A percentile compares a stretch with the other conserved stretches of the same genome.
Evolutionary conservation across 2,797 vertebrate species (phyloP).

Genomic region (Cossypha heuglini): DNA sequence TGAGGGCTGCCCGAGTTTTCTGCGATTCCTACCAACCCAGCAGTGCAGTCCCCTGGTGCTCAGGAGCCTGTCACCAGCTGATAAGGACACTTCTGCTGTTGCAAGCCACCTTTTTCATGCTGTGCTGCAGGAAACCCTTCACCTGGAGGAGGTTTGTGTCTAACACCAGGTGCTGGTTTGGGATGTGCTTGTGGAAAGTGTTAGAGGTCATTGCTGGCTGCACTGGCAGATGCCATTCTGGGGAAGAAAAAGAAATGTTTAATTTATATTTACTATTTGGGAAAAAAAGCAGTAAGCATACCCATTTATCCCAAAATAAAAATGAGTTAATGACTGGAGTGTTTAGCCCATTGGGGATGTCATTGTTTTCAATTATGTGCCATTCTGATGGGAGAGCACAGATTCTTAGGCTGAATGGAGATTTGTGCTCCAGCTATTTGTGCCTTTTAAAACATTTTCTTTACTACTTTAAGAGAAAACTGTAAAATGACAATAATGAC

Average conservation of each 20-base stretch:
- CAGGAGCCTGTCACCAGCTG: neutral
- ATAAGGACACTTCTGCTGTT: neutral
- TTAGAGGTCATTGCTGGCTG: conserved; percentile 21
- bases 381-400: conserved; percentile 70
- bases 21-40: neutral
- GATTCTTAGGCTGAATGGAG: conserved; percentile 72
- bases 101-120: fast-evolving
- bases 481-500: conserved; percentile 81
- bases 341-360: conserved; percentile 68
- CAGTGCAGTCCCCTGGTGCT: neutral
- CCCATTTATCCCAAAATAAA: conserved; percentile 70
- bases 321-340: conserved; percentile 70
- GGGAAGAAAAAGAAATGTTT: conserved; percentile 49
- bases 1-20: neutral
- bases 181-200: fast-evolving
- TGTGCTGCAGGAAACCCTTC: neutral
- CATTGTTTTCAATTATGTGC: conserved; percentile 76
- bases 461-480: conserved; percentile 80
- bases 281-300: conserved; percentile 29
- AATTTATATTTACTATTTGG: conserved; percentile 66
- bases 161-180: neutral
- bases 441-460: conserved; percentile 78
- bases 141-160: neutral
- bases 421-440: conserved; percentile 68
- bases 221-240: conserved; percentile 67